Conservation (phyloP, 37 sponge, comb jelly and placozoan genomes). For the Diacarnus erythraeanus region DNA sequence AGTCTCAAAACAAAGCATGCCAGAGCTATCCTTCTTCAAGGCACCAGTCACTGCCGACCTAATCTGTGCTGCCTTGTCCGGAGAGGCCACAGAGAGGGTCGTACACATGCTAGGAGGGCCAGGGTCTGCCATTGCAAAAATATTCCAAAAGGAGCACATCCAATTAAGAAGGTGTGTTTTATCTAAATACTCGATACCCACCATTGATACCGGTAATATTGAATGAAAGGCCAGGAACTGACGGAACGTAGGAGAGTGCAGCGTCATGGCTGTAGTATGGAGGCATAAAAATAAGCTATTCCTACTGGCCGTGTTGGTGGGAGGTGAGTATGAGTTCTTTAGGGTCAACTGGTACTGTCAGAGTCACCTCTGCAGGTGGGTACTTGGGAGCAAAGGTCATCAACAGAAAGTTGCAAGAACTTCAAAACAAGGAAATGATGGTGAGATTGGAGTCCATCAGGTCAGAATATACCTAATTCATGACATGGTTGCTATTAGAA, state of each 20-base stretch:
- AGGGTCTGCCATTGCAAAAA: neutral
- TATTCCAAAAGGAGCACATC: no score
- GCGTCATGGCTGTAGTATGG: neutral
- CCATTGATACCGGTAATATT: neutral
- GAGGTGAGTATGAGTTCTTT: neutral
- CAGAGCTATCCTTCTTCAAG: constrained; percentile 22
- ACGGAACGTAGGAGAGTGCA: neutral
- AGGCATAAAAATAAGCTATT: constrained; percentile 13
- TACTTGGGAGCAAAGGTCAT: constrained; percentile 6
- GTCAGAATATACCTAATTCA: neutral
- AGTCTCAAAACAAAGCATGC: constrained; percentile 61
- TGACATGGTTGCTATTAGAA: neutral
- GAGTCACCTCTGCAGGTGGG: neutral
- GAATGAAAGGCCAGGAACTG: neutral
- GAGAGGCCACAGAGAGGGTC: constrained; percentile 55
- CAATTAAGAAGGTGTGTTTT: no score
- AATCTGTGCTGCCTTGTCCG: constrained; percentile 64
- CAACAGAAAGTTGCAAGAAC: neutral
- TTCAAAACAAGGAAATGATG: neutral
- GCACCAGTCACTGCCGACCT: constrained; percentile 70
- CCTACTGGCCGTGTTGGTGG: neutral
- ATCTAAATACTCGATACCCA: neutral
- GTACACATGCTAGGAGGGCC: neutral
- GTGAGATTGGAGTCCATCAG: neutral
- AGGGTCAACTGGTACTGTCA: neutral